Percentiles rank a stretch among this genome's conserved stretches.
Evolutionary conservation across 2,113 vertebrate genomes (phyloP).

Genomic region (Trogon melanurus): DNA sequence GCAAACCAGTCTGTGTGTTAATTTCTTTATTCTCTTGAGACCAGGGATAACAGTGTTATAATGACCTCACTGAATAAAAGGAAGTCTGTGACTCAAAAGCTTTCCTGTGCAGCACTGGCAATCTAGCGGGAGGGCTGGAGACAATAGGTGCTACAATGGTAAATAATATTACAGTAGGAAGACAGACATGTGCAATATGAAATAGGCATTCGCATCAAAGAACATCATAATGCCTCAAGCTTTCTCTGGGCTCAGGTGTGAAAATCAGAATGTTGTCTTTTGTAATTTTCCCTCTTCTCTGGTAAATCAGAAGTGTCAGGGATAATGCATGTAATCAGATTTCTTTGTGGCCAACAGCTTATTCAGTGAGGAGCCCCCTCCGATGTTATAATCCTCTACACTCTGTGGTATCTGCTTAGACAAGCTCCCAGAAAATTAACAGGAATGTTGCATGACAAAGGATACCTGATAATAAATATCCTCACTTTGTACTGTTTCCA

Average conservation of each 20-base stretch:
- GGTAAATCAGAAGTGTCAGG: conserved; percentile 23
- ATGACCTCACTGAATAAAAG: not conserved
- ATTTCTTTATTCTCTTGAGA: not conserved
- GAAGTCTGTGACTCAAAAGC: not conserved
- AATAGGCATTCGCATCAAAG: not conserved
- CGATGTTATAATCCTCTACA: not conserved
- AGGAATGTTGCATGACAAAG: not conserved
- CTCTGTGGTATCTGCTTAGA: not conserved
- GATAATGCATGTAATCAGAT: conserved; percentile 41
- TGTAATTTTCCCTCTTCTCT: conserved; percentile 6
- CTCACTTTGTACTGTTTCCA: not conserved
- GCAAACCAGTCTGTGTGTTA: not conserved
- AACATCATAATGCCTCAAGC: not conserved
- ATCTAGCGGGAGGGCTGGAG: not conserved
- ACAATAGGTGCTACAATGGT: not conserved
- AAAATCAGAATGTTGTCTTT: conserved; percentile 32
- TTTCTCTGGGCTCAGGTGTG: conserved; percentile 22
- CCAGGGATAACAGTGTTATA: not conserved
- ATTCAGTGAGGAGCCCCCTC: not conserved
- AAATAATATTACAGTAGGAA: not conserved
- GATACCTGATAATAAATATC: not conserved
- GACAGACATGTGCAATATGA: not conserved
- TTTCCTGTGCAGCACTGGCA: not conserved
- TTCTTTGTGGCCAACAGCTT: not conserved
- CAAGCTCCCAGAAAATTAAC: not conserved